These are phyloP conservation scores for Sinodicranocentrus sp. DNA, from an alignment of 2,888 invertebrate genomes.

Conservation along the genomic window DNA sequence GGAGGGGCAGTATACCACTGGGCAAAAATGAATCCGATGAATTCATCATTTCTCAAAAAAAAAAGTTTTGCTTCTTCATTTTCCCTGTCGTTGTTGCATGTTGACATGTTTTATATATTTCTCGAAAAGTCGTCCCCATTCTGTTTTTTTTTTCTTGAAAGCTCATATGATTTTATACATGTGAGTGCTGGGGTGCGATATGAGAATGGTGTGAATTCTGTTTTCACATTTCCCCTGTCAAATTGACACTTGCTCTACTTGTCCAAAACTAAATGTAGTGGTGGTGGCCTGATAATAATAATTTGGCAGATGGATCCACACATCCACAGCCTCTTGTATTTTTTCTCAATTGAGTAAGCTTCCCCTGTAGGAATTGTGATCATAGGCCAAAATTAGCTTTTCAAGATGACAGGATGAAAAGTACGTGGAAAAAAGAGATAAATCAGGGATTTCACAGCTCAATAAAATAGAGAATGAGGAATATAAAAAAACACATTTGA, in stretches of 20 bases:
- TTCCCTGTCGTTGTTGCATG: background rate
- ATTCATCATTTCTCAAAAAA: constrained; percentile 59
- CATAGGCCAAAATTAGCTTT: constrained; percentile 14
- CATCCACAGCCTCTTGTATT: background rate
- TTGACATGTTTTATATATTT: background rate
- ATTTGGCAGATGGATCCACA: background rate
- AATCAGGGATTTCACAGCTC: constrained; percentile 26
- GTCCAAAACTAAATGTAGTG: no score
- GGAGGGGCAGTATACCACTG: constrained; percentile 56
- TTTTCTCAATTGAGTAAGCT: no score
- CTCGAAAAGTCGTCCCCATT: no score
- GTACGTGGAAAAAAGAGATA: constrained; percentile 9
- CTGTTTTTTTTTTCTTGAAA: background rate
- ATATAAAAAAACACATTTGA: background rate
- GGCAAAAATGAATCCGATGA: constrained; percentile 63
- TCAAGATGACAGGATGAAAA: background rate
- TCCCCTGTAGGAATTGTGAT: background rate
- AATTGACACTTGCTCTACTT: constrained; percentile 41
- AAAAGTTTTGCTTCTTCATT: background rate
- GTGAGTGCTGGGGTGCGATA: background rate
- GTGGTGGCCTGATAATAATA: constrained; percentile 39
- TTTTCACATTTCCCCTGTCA: constrained; percentile 6
- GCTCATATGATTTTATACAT: background rate
- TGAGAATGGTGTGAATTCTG: background rate
- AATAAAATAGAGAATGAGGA: constrained; percentile 24